phyloP scores from a whole-genome alignment of 92 coral and sea anemone species.

The Paragorgia papillata region DNA sequence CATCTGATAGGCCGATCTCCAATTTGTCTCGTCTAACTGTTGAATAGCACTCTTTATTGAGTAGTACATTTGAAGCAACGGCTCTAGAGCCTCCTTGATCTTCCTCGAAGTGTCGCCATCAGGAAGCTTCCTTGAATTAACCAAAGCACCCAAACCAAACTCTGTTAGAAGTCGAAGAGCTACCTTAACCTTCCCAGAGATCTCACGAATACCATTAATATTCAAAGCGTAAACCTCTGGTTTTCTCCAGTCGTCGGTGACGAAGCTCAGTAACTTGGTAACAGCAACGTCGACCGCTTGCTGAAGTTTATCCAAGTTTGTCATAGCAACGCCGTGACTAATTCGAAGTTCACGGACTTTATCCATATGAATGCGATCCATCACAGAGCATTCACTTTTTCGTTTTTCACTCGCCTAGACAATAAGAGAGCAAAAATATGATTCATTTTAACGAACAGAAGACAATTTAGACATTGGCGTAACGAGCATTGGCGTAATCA shows the following conservation, averaged over 20 bases:
- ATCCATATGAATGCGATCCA: conserved; percentile 89
- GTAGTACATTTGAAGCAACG: conserved; percentile 84
- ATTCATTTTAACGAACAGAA: too few species aligned
- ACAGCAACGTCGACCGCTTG: conserved; percentile 91
- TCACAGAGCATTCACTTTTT: conserved; percentile 29
- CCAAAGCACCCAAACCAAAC: conserved; percentile 86
- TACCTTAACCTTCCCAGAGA: conserved; percentile 88
- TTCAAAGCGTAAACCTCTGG: conserved; percentile 69
- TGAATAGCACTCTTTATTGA: conserved; percentile 87
- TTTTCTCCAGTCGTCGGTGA: conserved; percentile 86
- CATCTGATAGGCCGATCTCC: conserved; percentile 69
- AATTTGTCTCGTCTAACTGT: conserved; percentile 78
- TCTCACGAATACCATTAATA: conserved; percentile 85
- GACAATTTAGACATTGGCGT: too few species aligned
- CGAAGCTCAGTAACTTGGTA: conserved; percentile 80
- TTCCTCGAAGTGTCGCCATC: conserved; percentile 70
- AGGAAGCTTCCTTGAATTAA: conserved; percentile 68
- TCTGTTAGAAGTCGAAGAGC: conserved; percentile 90
- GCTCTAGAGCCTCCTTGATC: conserved; percentile 84
- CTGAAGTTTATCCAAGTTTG: conserved; percentile 80
- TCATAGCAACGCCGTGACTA: conserved; percentile 69
- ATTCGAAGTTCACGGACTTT: conserved; percentile 83
- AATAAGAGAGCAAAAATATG: not conserved
- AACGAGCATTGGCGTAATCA: too few species aligned
- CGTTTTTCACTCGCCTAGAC: not conserved